Evolutionary conservation across 2,113 vertebrate genomes (phyloP).

Genomic region (Nesogale talazaci): DNA sequence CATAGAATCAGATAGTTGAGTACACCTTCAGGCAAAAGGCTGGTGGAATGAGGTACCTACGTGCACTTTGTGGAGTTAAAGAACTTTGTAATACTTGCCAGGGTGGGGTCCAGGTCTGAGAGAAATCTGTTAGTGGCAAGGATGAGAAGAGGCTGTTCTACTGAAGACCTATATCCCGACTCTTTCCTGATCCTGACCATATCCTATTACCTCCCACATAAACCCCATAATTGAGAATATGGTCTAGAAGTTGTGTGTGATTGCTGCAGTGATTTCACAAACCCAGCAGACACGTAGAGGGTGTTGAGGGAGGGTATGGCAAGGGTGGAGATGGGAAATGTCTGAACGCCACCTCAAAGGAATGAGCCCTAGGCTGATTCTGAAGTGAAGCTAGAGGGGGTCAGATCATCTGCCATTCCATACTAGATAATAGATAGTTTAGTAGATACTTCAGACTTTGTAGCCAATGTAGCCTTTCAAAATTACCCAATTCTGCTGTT

Average conservation of each 20-base stretch:
- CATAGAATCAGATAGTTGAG: background rate
- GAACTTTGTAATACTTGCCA: background rate
- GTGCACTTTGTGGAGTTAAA: background rate
- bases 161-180: too few species aligned
- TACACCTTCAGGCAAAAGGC: background rate
- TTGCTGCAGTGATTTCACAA: too few species aligned
- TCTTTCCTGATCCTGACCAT: background rate
- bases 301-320: background rate
- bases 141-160: too few species aligned
- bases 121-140: background rate
- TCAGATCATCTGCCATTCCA: background rate
- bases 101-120: background rate
- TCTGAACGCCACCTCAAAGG: background rate
- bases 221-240: background rate
- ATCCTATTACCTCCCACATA: background rate
- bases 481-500: slow-evolving; percentile 24
- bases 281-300: background rate
- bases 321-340: background rate
- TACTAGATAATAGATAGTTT: background rate
- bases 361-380: background rate
- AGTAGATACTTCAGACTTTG: background rate
- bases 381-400: background rate
- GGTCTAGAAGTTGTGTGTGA: background rate
- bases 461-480: background rate
- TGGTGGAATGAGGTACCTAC: too few species aligned